phyloP scores from a whole-genome alignment of 2,888 invertebrate species.

The Agonum fuliginosum region DNA sequence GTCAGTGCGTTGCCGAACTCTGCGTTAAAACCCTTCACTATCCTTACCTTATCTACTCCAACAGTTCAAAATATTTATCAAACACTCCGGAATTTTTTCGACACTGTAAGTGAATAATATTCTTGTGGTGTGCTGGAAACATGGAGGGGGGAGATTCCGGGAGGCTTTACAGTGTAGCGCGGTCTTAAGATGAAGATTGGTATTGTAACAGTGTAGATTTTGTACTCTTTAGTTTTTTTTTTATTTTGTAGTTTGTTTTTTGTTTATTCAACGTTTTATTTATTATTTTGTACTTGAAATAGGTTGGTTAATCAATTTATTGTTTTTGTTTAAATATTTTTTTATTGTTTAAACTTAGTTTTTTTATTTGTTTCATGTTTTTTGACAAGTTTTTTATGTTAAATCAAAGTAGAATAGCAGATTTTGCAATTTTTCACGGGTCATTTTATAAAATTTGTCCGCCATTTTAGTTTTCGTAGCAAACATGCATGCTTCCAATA shows the following conservation, averaged over 20 bases:
- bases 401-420: too few species aligned
- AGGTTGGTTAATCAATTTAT: background rate
- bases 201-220: background rate
- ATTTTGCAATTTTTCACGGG: too few species aligned
- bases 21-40: slow-evolving; percentile 50
- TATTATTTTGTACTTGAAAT: background rate
- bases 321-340: background rate
- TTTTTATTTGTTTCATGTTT: background rate
- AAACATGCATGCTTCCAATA: slow-evolving; percentile 3
- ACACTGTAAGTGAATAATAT: slow-evolving; percentile 41
- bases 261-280: background rate
- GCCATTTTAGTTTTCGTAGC: slow-evolving; percentile 1
- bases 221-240: background rate
- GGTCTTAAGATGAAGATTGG: too few species aligned
- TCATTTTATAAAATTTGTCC: background rate
- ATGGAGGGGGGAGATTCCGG: too few species aligned
- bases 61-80: slow-evolving; percentile 45
- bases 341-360: background rate
- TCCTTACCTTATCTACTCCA: slow-evolving; percentile 53
- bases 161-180: too few species aligned
- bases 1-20: slow-evolving; percentile 55
- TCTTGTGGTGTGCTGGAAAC: background rate
- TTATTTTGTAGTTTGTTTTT: background rate
- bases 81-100: slow-evolving; percentile 40
- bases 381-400: too few species aligned